phyloP scores from a whole-genome alignment of 2,113 vertebrate genomes.

The Odobenus rosmarus region DNA sequence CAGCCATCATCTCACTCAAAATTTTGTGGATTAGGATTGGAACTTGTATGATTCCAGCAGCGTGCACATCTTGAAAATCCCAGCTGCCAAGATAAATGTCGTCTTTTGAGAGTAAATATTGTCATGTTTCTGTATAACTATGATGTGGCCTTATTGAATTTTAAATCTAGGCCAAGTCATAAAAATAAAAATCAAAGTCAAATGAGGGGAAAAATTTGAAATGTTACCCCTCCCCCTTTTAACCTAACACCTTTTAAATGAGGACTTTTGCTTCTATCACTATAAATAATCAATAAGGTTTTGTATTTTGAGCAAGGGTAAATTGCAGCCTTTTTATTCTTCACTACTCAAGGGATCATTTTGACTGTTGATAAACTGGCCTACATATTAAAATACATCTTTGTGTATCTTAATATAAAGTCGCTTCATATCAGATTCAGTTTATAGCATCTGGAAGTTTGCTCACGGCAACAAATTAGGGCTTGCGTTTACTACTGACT shows the following conservation, averaged over 20 bases:
- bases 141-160: conserved; percentile 13
- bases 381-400: conserved; percentile 75
- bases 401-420: conserved; percentile 81
- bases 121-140: conserved; percentile 18
- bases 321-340: conserved; percentile 54
- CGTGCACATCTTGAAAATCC: conserved; percentile 50
- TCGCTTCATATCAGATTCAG: conserved; percentile 75
- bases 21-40: background rate
- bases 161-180: conserved; percentile 23
- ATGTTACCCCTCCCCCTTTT: background rate
- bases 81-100: conserved; percentile 27
- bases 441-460: conserved; percentile 79
- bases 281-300: background rate
- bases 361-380: conserved; percentile 73
- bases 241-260: background rate
- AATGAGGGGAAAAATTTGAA: background rate
- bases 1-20: background rate
- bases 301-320: conserved; percentile 29
- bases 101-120: conserved; percentile 65
- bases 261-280: background rate
- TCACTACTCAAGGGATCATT: conserved; percentile 43
- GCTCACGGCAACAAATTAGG: background rate
- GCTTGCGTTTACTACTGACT: background rate
- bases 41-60: background rate
- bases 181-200: conserved; percentile 52